These are phyloP conservation scores for Gandaritis pyraliata DNA, from an alignment of 2,888 invertebrate genomes.

Conservation along the genomic window DNA sequence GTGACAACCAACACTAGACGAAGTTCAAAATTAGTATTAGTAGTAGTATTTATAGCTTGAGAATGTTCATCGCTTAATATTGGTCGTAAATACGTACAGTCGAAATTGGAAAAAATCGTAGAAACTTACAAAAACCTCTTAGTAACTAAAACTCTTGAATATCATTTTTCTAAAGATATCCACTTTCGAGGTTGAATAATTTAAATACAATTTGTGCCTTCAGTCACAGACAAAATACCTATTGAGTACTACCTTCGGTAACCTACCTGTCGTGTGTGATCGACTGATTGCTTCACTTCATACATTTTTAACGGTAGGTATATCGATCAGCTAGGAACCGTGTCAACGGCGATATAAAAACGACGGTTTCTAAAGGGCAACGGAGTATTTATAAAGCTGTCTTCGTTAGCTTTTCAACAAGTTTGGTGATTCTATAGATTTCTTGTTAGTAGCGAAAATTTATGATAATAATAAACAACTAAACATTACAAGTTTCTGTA, in stretches of 20 bases:
- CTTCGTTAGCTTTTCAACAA: conserved; percentile 1
- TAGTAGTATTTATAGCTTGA: too few relatives aligned
- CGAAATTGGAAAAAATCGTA: too few relatives aligned
- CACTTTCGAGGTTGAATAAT: conserved; percentile 9
- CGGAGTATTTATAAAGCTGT: conserved; percentile 22
- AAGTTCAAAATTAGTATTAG: too few relatives aligned
- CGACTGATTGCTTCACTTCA: conserved; percentile 28
- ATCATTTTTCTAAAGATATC: background rate
- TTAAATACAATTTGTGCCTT: conserved; percentile 10
- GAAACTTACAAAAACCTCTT: too few relatives aligned
- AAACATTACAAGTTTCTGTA: too few relatives aligned
- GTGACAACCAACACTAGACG: too few relatives aligned
- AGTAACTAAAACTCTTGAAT: background rate
- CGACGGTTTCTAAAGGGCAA: conserved; percentile 21
- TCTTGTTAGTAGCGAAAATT: too few relatives aligned
- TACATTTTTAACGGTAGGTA: conserved; percentile 63
- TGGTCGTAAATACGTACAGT: too few relatives aligned
- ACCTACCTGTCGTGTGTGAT: conserved; percentile 11
- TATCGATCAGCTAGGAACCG: conserved; percentile 63
- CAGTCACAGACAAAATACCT: background rate
- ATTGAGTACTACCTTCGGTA: background rate
- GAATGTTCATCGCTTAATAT: too few relatives aligned
- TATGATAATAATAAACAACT: too few relatives aligned
- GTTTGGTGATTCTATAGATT: background rate
- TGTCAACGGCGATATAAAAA: conserved; percentile 38